Conservation (phyloP, 2,797 vertebrate genomes). For the Microchirus variegatus region DNA sequence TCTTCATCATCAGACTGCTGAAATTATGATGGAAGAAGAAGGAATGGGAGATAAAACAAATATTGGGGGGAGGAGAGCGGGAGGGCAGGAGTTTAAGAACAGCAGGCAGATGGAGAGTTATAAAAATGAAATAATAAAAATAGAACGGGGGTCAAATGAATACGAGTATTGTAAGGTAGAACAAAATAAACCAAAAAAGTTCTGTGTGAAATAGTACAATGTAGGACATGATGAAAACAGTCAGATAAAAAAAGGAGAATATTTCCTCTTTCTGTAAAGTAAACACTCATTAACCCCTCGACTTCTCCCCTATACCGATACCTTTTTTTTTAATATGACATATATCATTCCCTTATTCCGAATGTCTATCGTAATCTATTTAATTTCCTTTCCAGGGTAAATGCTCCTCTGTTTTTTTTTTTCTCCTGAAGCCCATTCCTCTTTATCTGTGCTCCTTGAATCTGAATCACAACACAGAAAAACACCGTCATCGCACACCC, state of each 20-base stretch:
- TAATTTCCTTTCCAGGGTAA: constrained; percentile 16
- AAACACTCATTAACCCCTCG: no score
- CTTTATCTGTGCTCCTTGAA: constrained; percentile 54
- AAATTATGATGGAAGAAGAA: no score
- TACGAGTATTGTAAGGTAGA: constrained; percentile 21
- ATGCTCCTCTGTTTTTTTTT: constrained; percentile 29
- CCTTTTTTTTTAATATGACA: constrained; percentile 1
- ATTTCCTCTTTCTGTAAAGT: no score
- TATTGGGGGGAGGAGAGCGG: constrained; percentile 9
- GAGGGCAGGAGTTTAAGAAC: constrained; percentile 12
- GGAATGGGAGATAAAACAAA: not conserved
- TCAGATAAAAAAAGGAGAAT: no score
- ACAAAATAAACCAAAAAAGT: constrained; percentile 18
- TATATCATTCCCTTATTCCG: constrained; percentile 22
- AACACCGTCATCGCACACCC: constrained; percentile 68
- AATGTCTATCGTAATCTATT: constrained; percentile 27
- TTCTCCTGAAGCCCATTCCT: constrained; percentile 17
- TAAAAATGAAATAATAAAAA: constrained; percentile 1
- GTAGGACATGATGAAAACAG: no score
- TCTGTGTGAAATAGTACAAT: no score
- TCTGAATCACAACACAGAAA: constrained; percentile 67
- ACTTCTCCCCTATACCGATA: not conserved
- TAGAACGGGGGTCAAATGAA: constrained; percentile 26
- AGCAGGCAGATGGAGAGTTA: constrained; percentile 3
- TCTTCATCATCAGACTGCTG: no score